Conservation (phyloP, 1,140 invertebrate genomes). For the Drosophila nigromelanica region DNA sequence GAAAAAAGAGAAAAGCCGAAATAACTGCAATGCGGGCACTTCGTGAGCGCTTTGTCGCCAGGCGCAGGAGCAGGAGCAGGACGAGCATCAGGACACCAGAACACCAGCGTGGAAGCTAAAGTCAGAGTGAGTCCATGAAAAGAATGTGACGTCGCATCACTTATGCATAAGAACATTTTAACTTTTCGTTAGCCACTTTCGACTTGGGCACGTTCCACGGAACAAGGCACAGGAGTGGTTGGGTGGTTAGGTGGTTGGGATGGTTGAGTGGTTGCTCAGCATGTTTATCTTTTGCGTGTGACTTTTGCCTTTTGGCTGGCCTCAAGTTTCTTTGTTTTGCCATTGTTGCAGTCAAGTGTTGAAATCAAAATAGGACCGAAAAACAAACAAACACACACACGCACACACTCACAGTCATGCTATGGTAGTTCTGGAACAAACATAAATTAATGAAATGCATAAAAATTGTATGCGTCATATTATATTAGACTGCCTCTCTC, state of each 20-base stretch:
- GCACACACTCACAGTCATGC: constrained; percentile 17
- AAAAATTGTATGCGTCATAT: constrained; percentile 31
- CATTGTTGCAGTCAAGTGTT: constrained; percentile 27
- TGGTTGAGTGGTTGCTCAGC: background rate
- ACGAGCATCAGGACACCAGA: background rate
- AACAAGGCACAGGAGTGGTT: background rate
- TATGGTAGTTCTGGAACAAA: constrained; percentile 17
- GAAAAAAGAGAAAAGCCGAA: constrained; percentile 63
- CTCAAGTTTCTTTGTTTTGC: constrained; percentile 37
- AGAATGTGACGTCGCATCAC: constrained; percentile 60
- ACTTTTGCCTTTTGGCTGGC: constrained; percentile 65
- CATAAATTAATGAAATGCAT: constrained; percentile 73
- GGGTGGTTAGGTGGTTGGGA: background rate
- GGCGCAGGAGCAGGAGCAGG: background rate
- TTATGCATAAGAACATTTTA: constrained; percentile 82
- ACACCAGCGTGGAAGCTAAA: constrained; percentile 7
- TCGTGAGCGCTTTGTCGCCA: constrained; percentile 73
- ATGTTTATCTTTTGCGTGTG: constrained; percentile 76
- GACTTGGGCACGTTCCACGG: constrained; percentile 47
- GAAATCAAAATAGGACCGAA: constrained; percentile 58
- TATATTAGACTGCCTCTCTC: background rate
- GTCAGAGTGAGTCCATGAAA: constrained; percentile 42
- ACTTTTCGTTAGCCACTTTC: constrained; percentile 77
- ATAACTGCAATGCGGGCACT: constrained; percentile 77
- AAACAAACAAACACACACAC: constrained; percentile 9